Conservation (phyloP, 2,888 invertebrate genomes). For the Micoletzkya japonica region DNA sequence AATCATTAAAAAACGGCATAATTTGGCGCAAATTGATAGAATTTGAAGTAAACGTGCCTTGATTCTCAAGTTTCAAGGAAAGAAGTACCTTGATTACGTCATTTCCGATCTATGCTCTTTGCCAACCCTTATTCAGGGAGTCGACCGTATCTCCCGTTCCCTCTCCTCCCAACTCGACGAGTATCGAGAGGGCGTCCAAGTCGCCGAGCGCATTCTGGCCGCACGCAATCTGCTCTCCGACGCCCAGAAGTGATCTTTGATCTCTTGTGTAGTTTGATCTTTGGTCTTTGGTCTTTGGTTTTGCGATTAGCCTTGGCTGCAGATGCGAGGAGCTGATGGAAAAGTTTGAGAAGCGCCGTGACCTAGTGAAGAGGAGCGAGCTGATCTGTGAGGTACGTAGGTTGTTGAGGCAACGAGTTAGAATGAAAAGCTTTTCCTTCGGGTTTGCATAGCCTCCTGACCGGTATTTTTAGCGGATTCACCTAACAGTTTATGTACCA, state of each 20-base stretch:
- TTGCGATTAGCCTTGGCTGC: not conserved
- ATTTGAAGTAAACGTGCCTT: too few species aligned
- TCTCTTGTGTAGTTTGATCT: not conserved
- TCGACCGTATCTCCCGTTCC: slow-evolving; percentile 5
- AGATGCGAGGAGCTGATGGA: slow-evolving; percentile 49
- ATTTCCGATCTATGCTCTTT: not conserved
- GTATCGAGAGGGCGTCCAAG: slow-evolving; percentile 17
- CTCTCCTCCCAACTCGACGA: slow-evolving; percentile 16
- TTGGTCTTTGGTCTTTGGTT: not conserved
- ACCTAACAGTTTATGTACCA: too few species aligned
- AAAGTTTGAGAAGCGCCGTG: slow-evolving; percentile 43
- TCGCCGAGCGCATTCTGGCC: slow-evolving; percentile 31
- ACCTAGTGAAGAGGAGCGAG: slow-evolving; percentile 43
- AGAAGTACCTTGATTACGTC: not conserved
- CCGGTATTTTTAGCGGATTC: too few species aligned
- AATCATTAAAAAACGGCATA: too few species aligned
- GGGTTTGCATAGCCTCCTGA: too few species aligned
- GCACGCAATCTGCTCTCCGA: slow-evolving; percentile 40
- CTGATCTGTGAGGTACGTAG: slow-evolving; percentile 32
- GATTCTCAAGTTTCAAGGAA: too few species aligned
- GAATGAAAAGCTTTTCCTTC: too few species aligned
- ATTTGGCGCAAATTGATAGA: too few species aligned
- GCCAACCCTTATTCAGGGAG: slow-evolving; percentile 11
- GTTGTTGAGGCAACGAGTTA: too few species aligned
- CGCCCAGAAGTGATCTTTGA: slow-evolving; percentile 29